phyloP scores from a whole-genome alignment of 2,888 invertebrate genomes.

The Tachina fera region DNA sequence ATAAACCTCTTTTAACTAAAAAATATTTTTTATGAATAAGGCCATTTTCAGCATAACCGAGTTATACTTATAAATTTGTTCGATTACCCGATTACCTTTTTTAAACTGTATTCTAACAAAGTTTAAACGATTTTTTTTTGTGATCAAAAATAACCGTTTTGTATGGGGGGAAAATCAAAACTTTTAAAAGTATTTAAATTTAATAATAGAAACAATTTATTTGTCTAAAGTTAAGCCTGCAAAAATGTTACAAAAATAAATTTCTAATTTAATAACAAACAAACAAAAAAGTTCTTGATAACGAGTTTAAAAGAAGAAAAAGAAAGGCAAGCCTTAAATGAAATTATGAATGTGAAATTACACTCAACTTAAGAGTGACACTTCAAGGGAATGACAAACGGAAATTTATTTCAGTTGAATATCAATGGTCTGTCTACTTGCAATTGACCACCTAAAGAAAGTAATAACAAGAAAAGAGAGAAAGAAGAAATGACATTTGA shows the following conservation, averaged over 20 bases:
- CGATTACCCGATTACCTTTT: no score
- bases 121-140: no score
- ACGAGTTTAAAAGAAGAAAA: slow-evolving; percentile 2
- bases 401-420: slow-evolving; percentile 22
- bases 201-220: slow-evolving; percentile 41
- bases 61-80: no score
- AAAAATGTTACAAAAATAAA: slow-evolving; percentile 39
- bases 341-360: slow-evolving; percentile 24
- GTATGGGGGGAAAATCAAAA: neutral
- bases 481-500: slow-evolving; percentile 31
- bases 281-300: slow-evolving; percentile 8
- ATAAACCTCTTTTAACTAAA: no score
- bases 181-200: slow-evolving; percentile 50
- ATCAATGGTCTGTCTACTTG: neutral
- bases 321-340: neutral
- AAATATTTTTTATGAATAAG: no score
- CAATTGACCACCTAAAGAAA: slow-evolving; percentile 18
- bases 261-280: neutral
- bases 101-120: no score
- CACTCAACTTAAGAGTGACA: slow-evolving; percentile 24
- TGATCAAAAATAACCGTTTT: neutral
- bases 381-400: slow-evolving; percentile 25
- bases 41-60: no score
- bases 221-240: slow-evolving; percentile 31
- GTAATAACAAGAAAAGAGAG: neutral